Conservation (phyloP, 2,888 invertebrate species). For the Pyrgus malvae region DNA sequence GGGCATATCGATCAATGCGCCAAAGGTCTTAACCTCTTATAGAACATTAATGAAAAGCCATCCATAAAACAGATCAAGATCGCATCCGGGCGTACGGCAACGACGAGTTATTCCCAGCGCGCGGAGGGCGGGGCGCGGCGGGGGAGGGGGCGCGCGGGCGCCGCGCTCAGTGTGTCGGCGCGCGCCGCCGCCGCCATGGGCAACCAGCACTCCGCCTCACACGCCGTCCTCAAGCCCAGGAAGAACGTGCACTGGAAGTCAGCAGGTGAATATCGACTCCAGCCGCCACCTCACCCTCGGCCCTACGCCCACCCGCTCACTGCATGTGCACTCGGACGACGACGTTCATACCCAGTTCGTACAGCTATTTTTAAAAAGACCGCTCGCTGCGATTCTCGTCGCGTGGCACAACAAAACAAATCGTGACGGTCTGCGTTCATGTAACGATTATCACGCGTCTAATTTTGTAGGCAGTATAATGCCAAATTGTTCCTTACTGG, state of each 20-base stretch:
- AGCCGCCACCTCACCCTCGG: conserved; percentile 32
- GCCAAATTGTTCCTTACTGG: conserved; percentile 57
- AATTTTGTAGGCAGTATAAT: conserved; percentile 71
- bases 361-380: conserved; percentile 73
- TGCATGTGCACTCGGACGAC: conserved; percentile 33
- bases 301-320: conserved; percentile 26
- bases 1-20: conserved; percentile 22
- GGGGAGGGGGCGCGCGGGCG: conserved; percentile 49
- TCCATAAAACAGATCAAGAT: conserved; percentile 67
- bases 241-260: conserved; percentile 93
- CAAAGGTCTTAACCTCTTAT: conserved; percentile 24
- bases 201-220: conserved; percentile 76
- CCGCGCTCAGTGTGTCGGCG: conserved; percentile 72
- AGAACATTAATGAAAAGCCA: conserved; percentile 51
- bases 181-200: conserved; percentile 80
- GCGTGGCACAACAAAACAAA: conserved; percentile 81
- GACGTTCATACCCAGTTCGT: conserved; percentile 49
- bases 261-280: conserved; percentile 84
- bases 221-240: conserved; percentile 80
- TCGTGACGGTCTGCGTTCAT: conserved; percentile 72
- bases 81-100: conserved; percentile 57
- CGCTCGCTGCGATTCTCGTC: conserved; percentile 67
- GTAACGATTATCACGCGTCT: conserved; percentile 74
- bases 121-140: conserved; percentile 43
- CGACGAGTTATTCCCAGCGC: conserved; percentile 71